phyloP scores from a whole-genome alignment of 2,113 vertebrate species.

The Cebidichthys violaceus region DNA sequence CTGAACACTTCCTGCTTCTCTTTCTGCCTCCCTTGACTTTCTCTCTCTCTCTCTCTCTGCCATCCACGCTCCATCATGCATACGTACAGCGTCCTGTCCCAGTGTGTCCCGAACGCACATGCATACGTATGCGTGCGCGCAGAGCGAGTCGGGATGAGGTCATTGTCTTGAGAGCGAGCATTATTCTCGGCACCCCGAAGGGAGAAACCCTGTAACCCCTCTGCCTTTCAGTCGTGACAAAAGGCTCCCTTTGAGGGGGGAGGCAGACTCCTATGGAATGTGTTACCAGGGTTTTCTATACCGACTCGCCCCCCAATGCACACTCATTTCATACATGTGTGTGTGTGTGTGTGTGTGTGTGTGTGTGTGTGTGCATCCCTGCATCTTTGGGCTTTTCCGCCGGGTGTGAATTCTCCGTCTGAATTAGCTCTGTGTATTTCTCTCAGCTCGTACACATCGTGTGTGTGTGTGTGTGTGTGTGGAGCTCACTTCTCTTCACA shows the following conservation, averaged over 20 bases:
- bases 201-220: conserved; percentile 81
- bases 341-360: conserved; percentile 24
- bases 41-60: neutral
- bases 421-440: conserved; percentile 4
- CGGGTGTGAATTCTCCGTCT: conserved; percentile 2
- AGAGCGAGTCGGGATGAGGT: conserved; percentile 68
- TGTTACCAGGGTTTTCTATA: conserved; percentile 75
- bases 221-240: conserved; percentile 78
- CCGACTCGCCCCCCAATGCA: conserved; percentile 53
- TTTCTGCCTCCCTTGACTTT: conserved; percentile 40
- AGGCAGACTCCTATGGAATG: conserved; percentile 74
- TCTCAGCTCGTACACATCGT: neutral
- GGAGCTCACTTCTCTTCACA: neutral
- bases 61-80: neutral
- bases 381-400: conserved; percentile 28
- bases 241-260: conserved; percentile 73
- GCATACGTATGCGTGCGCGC: neutral
- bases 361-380: conserved; percentile 9
- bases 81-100: neutral
- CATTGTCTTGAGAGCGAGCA: conserved; percentile 73
- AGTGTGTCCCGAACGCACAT: neutral
- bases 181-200: conserved; percentile 80
- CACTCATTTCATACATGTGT: conserved; percentile 33
- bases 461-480: too few species aligned
- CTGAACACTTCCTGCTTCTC: conserved; percentile 46